Evolutionary conservation across 2,888 invertebrate species (phyloP).

Genomic region (Tridacna crocea): DNA sequence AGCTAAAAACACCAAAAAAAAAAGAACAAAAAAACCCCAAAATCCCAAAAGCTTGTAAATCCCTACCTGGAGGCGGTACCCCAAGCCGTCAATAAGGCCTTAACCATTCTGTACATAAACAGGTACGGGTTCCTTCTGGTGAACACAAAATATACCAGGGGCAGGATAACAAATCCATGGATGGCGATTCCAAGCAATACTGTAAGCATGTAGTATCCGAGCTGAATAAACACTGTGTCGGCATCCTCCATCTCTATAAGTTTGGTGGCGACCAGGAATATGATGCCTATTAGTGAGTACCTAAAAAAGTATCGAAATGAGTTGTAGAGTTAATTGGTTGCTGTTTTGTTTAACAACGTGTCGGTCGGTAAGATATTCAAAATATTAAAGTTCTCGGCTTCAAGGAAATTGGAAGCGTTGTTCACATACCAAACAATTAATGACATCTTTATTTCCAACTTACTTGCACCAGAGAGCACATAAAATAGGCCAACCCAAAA

Average conservation of each 20-base stretch:
- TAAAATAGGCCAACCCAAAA: too few relatives aligned
- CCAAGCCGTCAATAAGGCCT: slow-evolving; percentile 88
- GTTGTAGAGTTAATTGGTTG: too few relatives aligned
- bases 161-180: slow-evolving; percentile 96
- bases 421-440: too few relatives aligned
- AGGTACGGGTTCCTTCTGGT: slow-evolving; percentile 77
- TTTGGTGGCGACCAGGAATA: slow-evolving; percentile 90
- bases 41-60: too few relatives aligned
- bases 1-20: too few relatives aligned
- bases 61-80: slow-evolving; percentile 80
- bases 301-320: slow-evolving; percentile 59
- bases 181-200: slow-evolving; percentile 92
- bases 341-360: too few relatives aligned
- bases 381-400: too few relatives aligned
- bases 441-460: too few relatives aligned
- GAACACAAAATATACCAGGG: slow-evolving; percentile 90
- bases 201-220: slow-evolving; percentile 96
- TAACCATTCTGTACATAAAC: slow-evolving; percentile 72
- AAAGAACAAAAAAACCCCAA: too few relatives aligned
- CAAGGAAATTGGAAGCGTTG: too few relatives aligned
- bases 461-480: too few relatives aligned
- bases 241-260: slow-evolving; percentile 95
- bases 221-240: slow-evolving; percentile 90
- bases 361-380: too few relatives aligned
- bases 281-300: slow-evolving; percentile 82